Base-by-base conservation (phyloP, 2,797 vertebrate species). In the Coregonus sp. region DNA sequence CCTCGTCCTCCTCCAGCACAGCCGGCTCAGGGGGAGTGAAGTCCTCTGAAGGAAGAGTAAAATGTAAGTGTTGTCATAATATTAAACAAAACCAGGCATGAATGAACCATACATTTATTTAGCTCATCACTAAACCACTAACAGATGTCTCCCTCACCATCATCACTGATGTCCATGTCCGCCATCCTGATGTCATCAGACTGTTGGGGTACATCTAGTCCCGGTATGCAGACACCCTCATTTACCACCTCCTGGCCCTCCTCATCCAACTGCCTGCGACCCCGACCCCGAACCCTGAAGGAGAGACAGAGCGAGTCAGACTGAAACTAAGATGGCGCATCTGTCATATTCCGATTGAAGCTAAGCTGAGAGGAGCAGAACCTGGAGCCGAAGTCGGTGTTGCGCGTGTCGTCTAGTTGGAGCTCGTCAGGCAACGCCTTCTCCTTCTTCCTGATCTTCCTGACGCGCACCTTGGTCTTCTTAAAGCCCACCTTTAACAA, bases 131-230 rank as follows among this genome's bases (percentile, higher is more conserved):
- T 9, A 67, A 67, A 18, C 12, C 18, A 72, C 56, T 59, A 59
- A 59, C 35, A 25, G 16, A 47, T n/a, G 56, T 16, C 0, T 9
- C 1, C 29, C 89, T 85, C 78, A 90, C 94, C 95, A 0, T 97
- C 95, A 0, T 97, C 96, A 1, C 97, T 97, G 77, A 98, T 96
- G 12, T 97, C 97, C 97, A 98, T 98, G 80, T 96, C 95, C 37
- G 97, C 94, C 80, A 89, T 95, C 0, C 97, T 93, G 65, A 95
- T 86, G 75, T 97, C 96, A 52, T 95, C 97, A 0, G 96, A 97
- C 87, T 89, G 70, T 33, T 69, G 84, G 1, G 92, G 87, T 4
- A 75, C 37, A 0, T 82, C 66, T 0, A 63, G 20, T 63, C 9
- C 0, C 20, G 86, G 0, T 66, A 54, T 0, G 7, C 0, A 75